Base-by-base conservation (phyloP, 1,140 invertebrate species). In the Bombus sylvicola region DNA sequence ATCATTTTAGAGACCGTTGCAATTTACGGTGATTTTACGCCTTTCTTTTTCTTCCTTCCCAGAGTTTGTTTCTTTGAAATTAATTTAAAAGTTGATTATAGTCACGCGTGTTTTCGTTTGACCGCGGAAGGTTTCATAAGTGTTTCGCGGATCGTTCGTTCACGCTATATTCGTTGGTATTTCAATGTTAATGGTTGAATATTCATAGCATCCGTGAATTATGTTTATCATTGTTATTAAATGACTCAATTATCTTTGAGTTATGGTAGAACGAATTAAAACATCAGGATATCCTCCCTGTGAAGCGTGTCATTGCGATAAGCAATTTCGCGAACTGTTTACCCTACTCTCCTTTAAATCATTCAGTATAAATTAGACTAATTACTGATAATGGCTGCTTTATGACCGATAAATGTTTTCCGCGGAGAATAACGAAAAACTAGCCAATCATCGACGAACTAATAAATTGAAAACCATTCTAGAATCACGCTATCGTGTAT, bases 251-350 rank as follows among this genome's bases (percentile, higher is more conserved):
- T 79, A 79, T 25, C 34, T 31, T 62, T 62, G 83, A 78, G 31
- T 84, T 79, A 79, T 59, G 39, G 25, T 0, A 2, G 28, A 6
- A 79, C 39, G 76, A 41, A 84, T 84, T 84, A 79, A 84, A 84
- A 79, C 41, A 57, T 79, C 39, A 47, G 62, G 53, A 79, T 57
- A 69, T 59, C n/a, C 47, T 37, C 34, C 22, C 47, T 39, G 66
- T 6, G 22, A 31, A 69, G 22, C 34, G 64, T 43, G 41, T 15
- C 57, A 28, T 47, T 25, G 39, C 41, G 41, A 47, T 28, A 47
- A 83, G 41, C 62, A 76, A 66, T 76, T 66, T 47, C 37, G 39
- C 10, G 22, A 28, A 47, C 39, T 64, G 81, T 82, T 75, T 37
- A 34, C 2, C 64, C 2, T 37, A 34, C 2, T 18, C 12, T 47